Conservation (phyloP, 2,113 vertebrate genomes). For the Sebastes schlegelii region DNA sequence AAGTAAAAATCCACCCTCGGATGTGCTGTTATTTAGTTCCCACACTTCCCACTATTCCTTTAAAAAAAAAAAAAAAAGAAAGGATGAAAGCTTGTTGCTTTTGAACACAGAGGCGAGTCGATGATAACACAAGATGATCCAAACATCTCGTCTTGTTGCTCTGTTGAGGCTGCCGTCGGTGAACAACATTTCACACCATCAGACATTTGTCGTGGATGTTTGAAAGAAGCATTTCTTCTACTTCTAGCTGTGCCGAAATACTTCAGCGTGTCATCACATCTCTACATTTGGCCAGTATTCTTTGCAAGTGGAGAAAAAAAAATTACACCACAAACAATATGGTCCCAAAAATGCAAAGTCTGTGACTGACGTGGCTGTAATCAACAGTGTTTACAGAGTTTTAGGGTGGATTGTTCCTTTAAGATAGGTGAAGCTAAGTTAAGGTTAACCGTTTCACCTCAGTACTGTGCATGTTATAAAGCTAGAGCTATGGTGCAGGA, state of each 20-base stretch:
- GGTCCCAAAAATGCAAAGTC: background rate
- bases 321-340: background rate
- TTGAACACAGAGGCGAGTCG: background rate
- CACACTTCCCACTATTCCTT: background rate
- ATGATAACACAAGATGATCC: background rate
- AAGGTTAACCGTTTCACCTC: too few relatives aligned
- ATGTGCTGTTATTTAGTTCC: background rate
- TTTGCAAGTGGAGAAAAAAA: background rate
- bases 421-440: too few relatives aligned
- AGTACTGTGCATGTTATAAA: background rate
- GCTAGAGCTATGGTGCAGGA: background rate
- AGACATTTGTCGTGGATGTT: background rate
- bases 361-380: background rate
- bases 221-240: background rate
- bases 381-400: background rate
- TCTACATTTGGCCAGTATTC: conserved; percentile 1
- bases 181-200: background rate
- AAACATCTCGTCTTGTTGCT: background rate
- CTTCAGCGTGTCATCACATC: background rate
- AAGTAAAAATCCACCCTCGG: background rate
- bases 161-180: background rate
- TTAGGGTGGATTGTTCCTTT: background rate
- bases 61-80: background rate
- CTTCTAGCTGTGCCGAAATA: background rate
- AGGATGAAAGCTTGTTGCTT: background rate